phyloP scores from a whole-genome alignment of 1,140 invertebrate species.

The Drosophila fuyamai region DNA sequence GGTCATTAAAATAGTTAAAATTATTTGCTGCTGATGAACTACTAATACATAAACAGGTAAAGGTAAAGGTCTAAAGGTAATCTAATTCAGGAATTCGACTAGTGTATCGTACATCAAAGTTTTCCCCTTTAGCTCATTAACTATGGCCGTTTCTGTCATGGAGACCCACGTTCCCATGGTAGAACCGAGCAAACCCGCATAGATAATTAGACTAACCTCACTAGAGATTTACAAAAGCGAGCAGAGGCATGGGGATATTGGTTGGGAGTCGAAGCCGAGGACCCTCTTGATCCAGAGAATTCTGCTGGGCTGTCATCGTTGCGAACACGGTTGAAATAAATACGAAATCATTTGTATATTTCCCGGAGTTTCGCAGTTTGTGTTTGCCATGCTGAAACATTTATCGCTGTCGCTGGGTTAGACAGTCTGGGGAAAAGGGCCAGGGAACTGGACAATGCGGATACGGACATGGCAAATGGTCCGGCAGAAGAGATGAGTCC shows the following conservation, averaged over 20 bases:
- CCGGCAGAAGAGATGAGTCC: conserved; percentile 67
- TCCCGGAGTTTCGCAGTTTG: conserved; percentile 76
- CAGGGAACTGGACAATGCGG: conserved; percentile 41
- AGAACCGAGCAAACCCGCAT: conserved; percentile 39
- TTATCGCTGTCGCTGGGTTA: conserved; percentile 69
- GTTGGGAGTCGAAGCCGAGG: background rate
- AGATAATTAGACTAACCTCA: conserved; percentile 56
- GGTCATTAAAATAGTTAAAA: too few relatives aligned
- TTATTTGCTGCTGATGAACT: background rate
- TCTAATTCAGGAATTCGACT: conserved; percentile 1
- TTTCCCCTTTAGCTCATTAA: conserved; percentile 21
- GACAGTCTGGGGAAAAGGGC: conserved; percentile 34
- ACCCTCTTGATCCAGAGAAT: conserved; percentile 24
- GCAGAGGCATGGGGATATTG: background rate
- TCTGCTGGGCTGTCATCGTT: conserved; percentile 35
- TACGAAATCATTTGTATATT: conserved; percentile 83
- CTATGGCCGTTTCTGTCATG: conserved; percentile 9
- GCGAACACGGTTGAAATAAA: conserved; percentile 69
- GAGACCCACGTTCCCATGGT: conserved; percentile 7
- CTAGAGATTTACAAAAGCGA: conserved; percentile 33
- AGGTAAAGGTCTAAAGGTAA: background rate
- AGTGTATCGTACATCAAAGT: conserved; percentile 7
- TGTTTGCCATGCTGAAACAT: conserved; percentile 78
- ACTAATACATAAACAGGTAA: background rate
- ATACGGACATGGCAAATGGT: conserved; percentile 75